Conservation (phyloP, 2,888 invertebrate genomes). For the Drosophila suboccidentalis region DNA sequence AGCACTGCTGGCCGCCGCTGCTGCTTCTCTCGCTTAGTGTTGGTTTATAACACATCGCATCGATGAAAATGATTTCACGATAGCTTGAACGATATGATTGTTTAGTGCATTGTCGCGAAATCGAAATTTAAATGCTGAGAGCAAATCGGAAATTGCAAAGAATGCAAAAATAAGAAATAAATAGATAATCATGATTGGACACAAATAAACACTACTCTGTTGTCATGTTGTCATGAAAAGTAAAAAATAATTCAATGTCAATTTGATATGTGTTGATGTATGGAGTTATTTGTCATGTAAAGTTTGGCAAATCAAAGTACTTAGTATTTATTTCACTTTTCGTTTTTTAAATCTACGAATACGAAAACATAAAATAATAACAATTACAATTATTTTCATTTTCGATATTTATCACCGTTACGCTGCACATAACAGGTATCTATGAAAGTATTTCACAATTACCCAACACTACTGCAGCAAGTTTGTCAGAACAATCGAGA, state of each 20-base stretch:
- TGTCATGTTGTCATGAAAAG: not conserved
- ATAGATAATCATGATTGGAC: not conserved
- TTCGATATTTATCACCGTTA: not conserved
- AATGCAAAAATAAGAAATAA: not conserved
- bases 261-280: not conserved
- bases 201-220: not conserved
- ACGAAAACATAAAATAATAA: not conserved
- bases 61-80: slow-evolving; percentile 41
- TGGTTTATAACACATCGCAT: slow-evolving; percentile 33
- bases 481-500: slow-evolving; percentile 22
- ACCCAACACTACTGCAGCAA: slow-evolving; percentile 22
- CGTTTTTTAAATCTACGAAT: not conserved
- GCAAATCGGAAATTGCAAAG: not conserved
- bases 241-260: not conserved
- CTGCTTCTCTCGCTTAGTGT: slow-evolving; percentile 59
- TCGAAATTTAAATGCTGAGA: slow-evolving; percentile 21
- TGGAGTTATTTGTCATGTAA: not conserved
- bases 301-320: not conserved
- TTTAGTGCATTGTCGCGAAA: slow-evolving; percentile 1
- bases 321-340: not conserved
- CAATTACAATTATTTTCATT: not conserved
- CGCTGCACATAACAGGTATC: not conserved
- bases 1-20: slow-evolving; percentile 63
- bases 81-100: slow-evolving; percentile 19
- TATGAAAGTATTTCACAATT: not conserved